Conservation (phyloP, 2,888 invertebrate species). For the Ferdinandea cuprea region DNA sequence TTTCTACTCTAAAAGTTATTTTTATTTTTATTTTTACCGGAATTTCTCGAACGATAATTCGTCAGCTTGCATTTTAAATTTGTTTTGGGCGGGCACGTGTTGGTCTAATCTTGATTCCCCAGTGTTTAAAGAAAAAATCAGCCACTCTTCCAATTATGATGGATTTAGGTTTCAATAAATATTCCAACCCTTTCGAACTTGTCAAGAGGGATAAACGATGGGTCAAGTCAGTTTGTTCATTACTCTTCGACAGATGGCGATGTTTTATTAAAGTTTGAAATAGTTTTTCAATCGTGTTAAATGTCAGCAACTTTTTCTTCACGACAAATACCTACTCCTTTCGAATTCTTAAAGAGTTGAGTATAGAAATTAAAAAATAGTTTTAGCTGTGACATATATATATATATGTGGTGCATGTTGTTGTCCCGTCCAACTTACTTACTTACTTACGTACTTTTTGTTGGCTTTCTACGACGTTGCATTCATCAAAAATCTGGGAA, state of each 20-base stretch:
- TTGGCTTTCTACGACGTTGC: no score
- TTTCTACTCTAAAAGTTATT: background rate
- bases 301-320: no score
- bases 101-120: background rate
- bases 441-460: no score
- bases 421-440: no score
- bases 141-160: no score
- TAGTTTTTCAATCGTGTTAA: no score
- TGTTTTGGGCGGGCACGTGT: background rate
- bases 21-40: background rate
- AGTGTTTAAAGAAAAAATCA: background rate
- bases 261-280: background rate
- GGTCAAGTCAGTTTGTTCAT: conserved; percentile 9
- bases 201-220: background rate
- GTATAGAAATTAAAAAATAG: no score
- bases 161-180: background rate
- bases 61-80: background rate
- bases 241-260: conserved; percentile 1
- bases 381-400: no score
- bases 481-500: no score
- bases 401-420: no score
- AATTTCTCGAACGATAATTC: background rate
- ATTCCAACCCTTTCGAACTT: conserved; percentile 2
- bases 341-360: no score
- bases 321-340: no score